A percentile compares a stretch with the other conserved stretches of the same genome.
Evolutionary conservation across 2,113 vertebrate species (phyloP).

Genomic region (Ciconia stormi): DNA sequence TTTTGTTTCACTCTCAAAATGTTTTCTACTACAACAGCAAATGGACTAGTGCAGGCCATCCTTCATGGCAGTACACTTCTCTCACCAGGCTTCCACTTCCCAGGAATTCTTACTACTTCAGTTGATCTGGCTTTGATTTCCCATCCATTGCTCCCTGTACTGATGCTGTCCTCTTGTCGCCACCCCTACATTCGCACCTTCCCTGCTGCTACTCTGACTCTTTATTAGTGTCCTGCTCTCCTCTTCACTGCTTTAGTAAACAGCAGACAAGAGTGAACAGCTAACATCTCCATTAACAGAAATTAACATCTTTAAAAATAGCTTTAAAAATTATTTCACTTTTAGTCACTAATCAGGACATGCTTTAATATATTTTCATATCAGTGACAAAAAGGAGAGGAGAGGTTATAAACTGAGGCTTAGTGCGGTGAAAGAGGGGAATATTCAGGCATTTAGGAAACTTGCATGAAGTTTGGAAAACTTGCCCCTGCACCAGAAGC

Average conservation of each 20-base stretch:
- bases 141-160: background rate
- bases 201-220: background rate
- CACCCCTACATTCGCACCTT: background rate
- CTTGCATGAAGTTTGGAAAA: background rate
- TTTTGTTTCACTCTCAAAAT: background rate
- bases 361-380: background rate
- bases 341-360: background rate
- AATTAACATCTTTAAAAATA: background rate
- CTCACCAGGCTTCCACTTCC: background rate
- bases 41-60: background rate
- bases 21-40: background rate
- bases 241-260: background rate
- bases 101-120: background rate
- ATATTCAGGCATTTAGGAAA: background rate
- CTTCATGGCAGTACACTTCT: background rate
- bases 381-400: background rate
- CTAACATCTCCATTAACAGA: background rate
- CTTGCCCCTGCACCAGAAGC: background rate
- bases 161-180: background rate
- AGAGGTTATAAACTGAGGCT: background rate
- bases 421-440: background rate
- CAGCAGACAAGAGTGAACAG: background rate
- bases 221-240: background rate
- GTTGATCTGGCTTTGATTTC: background rate
- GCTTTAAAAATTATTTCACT: background rate